These are phyloP conservation scores for Scotopteryx bipunctaria DNA, from an alignment of 2,888 invertebrate genomes.

Conservation along the genomic window DNA sequence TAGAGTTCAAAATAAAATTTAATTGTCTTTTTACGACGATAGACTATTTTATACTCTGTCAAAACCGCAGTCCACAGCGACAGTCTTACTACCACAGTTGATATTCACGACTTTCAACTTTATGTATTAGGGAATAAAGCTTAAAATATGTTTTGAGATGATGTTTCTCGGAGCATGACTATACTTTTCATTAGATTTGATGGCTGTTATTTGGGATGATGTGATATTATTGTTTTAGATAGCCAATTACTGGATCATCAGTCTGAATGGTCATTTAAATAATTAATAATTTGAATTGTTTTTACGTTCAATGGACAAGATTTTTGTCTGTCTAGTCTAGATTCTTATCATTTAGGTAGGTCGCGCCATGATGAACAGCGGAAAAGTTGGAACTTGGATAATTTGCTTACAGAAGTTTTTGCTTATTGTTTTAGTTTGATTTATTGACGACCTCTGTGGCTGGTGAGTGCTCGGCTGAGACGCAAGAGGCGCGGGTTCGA, in stretches of 20 bases:
- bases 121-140: background rate
- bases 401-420: no score
- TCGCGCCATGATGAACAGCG: no score
- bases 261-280: no score
- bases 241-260: constrained; percentile 12
- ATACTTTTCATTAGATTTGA: constrained; percentile 26
- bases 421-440: no score
- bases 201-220: constrained; percentile 21
- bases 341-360: no score
- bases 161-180: constrained; percentile 20
- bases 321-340: background rate
- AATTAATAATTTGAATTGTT: no score
- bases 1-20: constrained; percentile 11
- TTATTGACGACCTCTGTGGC: no score
- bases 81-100: constrained; percentile 14
- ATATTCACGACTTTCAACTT: constrained; percentile 4
- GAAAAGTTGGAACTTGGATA: no score
- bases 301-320: background rate
- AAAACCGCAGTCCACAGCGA: constrained; percentile 25
- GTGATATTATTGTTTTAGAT: constrained; percentile 32
- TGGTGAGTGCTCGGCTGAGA: no score
- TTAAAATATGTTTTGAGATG: background rate
- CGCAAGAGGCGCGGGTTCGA: no score
- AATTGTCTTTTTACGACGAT: constrained; percentile 6
- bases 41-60: constrained; percentile 7